Conservation (phyloP, 2,888 invertebrate species). For the Phytoseiulus persimilis region DNA sequence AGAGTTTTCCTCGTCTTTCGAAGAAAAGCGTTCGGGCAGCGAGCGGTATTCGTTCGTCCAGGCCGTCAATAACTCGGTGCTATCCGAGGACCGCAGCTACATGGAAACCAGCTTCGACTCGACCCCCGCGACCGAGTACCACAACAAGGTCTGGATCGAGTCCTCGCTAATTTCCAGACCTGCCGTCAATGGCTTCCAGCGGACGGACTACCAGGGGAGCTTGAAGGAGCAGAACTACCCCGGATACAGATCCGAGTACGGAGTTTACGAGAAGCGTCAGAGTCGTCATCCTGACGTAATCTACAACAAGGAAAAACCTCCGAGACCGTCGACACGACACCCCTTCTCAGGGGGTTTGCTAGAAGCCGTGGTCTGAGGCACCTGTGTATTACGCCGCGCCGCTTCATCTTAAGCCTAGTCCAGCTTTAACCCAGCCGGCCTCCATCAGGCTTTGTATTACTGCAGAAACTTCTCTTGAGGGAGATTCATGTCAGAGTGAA, state of each 20-base stretch:
- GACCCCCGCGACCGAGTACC: conserved; percentile 11
- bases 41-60: conserved; percentile 25
- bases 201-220: conserved; percentile 15
- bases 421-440: not conserved
- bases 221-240: conserved; percentile 7
- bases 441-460: not conserved
- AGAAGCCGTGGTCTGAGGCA: conserved; percentile 10
- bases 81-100: conserved; percentile 22
- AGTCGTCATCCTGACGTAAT: conserved; percentile 17
- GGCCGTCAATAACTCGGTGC: conserved; percentile 30
- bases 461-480: not conserved
- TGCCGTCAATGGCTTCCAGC: not conserved
- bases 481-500: not conserved
- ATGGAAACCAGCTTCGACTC: conserved; percentile 36
- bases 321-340: conserved; percentile 15
- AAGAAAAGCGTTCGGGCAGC: conserved; percentile 19
- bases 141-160: conserved; percentile 35
- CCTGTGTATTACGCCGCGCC: not conserved
- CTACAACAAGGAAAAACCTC: conserved; percentile 22
- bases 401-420: not conserved
- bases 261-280: conserved; percentile 21
- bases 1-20: conserved; percentile 25
- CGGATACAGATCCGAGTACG: not conserved
- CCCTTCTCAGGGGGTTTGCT: conserved; percentile 22
- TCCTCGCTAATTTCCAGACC: conserved; percentile 28